Conservation (phyloP, 1,140 invertebrate genomes). For the Neoseiulus cucumeris region DNA sequence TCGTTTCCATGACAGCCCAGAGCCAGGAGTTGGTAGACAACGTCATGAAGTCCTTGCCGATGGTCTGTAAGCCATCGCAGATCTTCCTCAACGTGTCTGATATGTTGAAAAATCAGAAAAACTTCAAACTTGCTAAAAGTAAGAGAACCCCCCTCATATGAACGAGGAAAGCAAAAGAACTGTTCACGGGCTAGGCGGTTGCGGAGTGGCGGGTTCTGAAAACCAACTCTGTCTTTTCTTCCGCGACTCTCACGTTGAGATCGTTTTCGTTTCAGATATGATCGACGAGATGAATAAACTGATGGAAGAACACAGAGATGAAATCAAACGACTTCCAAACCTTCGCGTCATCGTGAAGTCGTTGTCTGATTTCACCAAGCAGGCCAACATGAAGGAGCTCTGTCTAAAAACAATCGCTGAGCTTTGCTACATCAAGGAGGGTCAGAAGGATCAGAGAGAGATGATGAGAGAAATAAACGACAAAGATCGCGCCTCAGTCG, state of each 20-base stretch:
- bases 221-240: too few relatives aligned
- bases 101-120: constrained; percentile 2
- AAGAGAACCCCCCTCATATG: not conserved
- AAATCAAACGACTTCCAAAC: not conserved
- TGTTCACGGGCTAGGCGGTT: too few relatives aligned
- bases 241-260: too few relatives aligned
- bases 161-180: too few relatives aligned
- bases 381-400: not conserved
- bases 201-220: too few relatives aligned
- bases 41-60: not conserved
- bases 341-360: not conserved
- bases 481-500: not conserved
- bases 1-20: not conserved
- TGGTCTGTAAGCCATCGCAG: not conserved
- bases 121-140: constrained; percentile 9
- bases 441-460: not conserved
- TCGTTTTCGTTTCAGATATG: not conserved
- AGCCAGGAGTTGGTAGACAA: not conserved
- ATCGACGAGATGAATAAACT: constrained; percentile 8
- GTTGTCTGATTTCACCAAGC: not conserved
- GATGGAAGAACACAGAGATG: not conserved
- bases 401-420: not conserved
- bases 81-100: not conserved
- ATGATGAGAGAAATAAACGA: constrained; percentile 2
- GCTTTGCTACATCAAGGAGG: constrained; percentile 4